phyloP scores from a whole-genome alignment of 1,140 invertebrate species.

The Bombus polaris region DNA sequence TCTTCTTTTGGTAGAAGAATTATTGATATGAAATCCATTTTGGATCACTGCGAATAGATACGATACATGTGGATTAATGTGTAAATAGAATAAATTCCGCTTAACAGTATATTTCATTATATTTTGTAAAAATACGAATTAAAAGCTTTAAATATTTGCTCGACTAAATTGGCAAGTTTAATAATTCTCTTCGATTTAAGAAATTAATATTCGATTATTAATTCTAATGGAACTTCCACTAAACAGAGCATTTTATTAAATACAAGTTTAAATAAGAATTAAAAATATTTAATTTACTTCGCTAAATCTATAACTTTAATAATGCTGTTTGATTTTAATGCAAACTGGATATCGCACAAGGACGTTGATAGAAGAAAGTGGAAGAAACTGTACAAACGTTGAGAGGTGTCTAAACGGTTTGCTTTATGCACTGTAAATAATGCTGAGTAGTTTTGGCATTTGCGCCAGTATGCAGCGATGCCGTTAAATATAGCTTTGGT shows the following conservation, averaged over 20 bases:
- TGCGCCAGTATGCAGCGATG: constrained; percentile 66
- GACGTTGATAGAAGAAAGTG: neutral
- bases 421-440: constrained; percentile 60
- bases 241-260: neutral
- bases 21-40: neutral
- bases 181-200: too few relatives aligned
- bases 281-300: neutral
- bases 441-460: constrained; percentile 65
- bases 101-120: neutral
- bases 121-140: neutral
- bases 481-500: constrained; percentile 73
- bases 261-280: neutral
- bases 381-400: too few relatives aligned
- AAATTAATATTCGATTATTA: too few relatives aligned
- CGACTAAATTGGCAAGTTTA: too few relatives aligned
- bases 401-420: constrained; percentile 13
- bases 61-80: neutral
- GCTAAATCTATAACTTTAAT: too few relatives aligned
- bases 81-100: neutral
- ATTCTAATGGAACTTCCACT: too few relatives aligned
- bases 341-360: neutral
- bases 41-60: neutral
- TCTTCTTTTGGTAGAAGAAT: too few relatives aligned
- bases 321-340: too few relatives aligned
- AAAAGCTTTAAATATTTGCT: neutral